Percentiles rank a stretch among this genome's conserved stretches.
Conservation (phyloP, 2,797 vertebrate genomes). For the Siniperca undulata region DNA sequence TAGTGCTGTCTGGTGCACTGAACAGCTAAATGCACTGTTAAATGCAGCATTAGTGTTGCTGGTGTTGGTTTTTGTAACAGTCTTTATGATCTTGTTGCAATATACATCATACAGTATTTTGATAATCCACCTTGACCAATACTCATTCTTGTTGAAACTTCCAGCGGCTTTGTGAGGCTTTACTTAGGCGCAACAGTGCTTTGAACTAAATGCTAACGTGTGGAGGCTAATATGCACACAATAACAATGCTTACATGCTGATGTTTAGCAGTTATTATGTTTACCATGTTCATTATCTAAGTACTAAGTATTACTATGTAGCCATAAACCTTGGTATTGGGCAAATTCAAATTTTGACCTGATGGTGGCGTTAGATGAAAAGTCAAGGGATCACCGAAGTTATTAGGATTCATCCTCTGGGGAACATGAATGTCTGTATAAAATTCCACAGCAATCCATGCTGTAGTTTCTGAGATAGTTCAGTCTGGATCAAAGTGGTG, state of each 20-base stretch:
- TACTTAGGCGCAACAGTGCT: neutral
- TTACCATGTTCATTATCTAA: neutral
- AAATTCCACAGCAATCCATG: neutral
- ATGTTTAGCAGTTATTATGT: neutral
- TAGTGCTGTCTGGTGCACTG: slow-evolving; percentile 32
- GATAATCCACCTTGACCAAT: neutral
- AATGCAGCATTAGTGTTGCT: neutral
- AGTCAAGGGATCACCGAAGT: neutral
- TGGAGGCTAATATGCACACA: neutral
- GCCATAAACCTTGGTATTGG: no score
- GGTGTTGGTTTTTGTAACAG: neutral
- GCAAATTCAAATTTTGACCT: neutral
- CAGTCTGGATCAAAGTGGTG: neutral
- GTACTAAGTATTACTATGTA: neutral
- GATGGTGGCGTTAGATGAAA: neutral
- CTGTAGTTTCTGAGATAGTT: neutral
- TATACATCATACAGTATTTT: slow-evolving; percentile 4
- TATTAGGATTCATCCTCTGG: neutral
- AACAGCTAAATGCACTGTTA: slow-evolving; percentile 23
- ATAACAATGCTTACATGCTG: no score
- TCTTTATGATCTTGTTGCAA: neutral
- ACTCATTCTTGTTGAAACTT: neutral
- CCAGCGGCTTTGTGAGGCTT: neutral
- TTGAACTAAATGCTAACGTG: neutral
- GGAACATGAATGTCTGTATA: neutral